These are phyloP conservation scores for Himalopsyche anomala DNA, from an alignment of 2,888 invertebrate species.

Conservation along the genomic window DNA sequence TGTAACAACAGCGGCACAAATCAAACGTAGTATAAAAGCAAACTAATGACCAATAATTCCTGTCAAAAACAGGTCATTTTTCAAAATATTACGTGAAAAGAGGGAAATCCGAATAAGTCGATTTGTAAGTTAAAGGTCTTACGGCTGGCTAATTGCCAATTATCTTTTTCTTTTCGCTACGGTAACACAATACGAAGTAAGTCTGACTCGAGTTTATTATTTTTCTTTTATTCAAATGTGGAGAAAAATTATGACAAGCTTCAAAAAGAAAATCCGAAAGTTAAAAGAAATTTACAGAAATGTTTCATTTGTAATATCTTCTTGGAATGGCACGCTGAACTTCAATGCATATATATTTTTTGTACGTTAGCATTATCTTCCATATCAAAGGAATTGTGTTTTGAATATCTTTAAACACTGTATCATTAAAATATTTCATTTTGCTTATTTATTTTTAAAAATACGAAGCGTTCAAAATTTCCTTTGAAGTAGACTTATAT, in stretches of 20 bases:
- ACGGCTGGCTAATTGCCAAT: slow-evolving; percentile 18
- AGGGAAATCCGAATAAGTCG: slow-evolving; percentile 4
- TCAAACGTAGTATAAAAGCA: background rate
- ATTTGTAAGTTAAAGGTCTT: background rate
- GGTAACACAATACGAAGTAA: background rate
- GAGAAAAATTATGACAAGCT: background rate
- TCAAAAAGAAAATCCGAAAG: background rate
- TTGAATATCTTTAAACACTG: background rate
- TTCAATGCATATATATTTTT: background rate
- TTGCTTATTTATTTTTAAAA: no score
- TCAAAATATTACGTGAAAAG: background rate
- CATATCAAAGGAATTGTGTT: background rate
- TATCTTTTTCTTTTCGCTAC: slow-evolving; percentile 20
- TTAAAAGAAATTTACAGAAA: background rate
- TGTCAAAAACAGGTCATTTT: slow-evolving; percentile 19
- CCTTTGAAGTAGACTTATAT: no score
- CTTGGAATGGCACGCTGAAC: background rate
- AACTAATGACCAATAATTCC: slow-evolving; percentile 26
- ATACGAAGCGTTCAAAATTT: no score
- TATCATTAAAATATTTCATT: background rate
- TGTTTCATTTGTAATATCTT: background rate
- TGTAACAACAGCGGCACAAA: background rate
- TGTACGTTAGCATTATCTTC: background rate
- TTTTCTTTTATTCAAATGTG: slow-evolving; percentile 5
- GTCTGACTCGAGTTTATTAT: background rate